A percentile compares a stretch with the other conserved stretches of the same genome.
Evolutionary conservation across 2,888 invertebrate species (phyloP).

Genomic region (Cephus pulcher): DNA sequence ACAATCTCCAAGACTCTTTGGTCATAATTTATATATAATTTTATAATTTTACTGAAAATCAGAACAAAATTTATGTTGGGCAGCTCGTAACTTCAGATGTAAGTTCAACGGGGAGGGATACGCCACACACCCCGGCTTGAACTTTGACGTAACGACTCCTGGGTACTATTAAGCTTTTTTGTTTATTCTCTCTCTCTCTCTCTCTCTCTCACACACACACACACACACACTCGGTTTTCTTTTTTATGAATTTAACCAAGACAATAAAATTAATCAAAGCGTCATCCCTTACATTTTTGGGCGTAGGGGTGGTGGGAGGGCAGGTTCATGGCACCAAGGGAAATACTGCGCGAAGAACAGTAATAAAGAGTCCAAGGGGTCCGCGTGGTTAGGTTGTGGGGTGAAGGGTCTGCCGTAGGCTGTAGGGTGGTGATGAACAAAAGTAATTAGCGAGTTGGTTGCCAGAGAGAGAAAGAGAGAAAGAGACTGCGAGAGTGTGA

Average conservation of each 20-base stretch:
- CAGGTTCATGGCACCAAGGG: not conserved
- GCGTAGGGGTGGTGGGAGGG: not conserved
- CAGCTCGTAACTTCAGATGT: not conserved
- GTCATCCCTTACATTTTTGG: conserved; percentile 13
- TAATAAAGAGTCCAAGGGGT: conserved; percentile 22
- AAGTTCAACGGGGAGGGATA: not conserved
- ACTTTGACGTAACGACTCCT: not conserved
- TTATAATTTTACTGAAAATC: not conserved
- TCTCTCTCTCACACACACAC: not conserved
- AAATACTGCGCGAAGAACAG: conserved; percentile 18
- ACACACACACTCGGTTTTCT: not conserved
- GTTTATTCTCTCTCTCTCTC: not conserved
- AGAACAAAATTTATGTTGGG: not conserved
- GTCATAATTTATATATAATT: not conserved
- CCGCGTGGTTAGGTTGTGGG: conserved; percentile 16
- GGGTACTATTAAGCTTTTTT: not conserved
- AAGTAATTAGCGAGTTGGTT: conserved; percentile 22
- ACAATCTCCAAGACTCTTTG: not conserved
- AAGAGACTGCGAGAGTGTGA: not conserved
- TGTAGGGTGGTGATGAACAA: conserved; percentile 20
- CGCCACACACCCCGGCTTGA: not conserved
- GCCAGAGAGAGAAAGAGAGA: conserved; percentile 2
- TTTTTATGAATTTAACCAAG: conserved; percentile 7
- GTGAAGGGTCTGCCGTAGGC: conserved; percentile 15
- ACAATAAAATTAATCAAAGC: conserved; percentile 22